phyloP scores from a whole-genome alignment of 2,888 invertebrate genomes.

The Siphlonurus alternatus region DNA sequence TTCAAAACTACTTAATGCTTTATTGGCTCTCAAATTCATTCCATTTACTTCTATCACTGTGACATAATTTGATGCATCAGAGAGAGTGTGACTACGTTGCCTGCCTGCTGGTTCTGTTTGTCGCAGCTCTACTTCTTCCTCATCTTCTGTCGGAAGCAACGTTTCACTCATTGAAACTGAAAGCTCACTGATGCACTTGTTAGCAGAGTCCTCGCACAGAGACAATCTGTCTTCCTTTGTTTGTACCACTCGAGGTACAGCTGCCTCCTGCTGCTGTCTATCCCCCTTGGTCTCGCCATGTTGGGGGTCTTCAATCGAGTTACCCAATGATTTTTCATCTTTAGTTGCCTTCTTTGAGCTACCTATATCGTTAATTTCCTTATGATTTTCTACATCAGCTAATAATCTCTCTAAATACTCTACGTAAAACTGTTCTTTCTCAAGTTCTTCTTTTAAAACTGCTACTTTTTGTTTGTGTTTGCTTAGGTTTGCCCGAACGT shows the following conservation, averaged over 20 bases:
- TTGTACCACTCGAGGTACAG: not conserved
- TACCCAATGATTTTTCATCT: slow-evolving; percentile 18
- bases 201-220: slow-evolving; percentile 25
- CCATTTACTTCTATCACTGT: slow-evolving; percentile 83
- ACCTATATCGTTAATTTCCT: slow-evolving; percentile 25
- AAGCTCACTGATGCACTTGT: slow-evolving; percentile 55
- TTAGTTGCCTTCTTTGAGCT: slow-evolving; percentile 21
- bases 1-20: not conserved
- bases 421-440: slow-evolving; percentile 80
- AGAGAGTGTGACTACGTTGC: slow-evolving; percentile 6
- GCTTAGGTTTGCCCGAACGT: slow-evolving; percentile 75
- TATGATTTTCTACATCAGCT: slow-evolving; percentile 71
- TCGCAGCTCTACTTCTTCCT: slow-evolving; percentile 22
- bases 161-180: slow-evolving; percentile 24
- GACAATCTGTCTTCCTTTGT: not conserved
- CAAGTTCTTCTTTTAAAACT: slow-evolving; percentile 65
- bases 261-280: not conserved
- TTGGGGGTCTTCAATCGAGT: not conserved
- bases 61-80: slow-evolving; percentile 49
- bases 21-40: slow-evolving; percentile 25
- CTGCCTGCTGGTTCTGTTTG: slow-evolving; percentile 21
- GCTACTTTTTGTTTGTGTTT: slow-evolving; percentile 78
- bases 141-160: slow-evolving; percentile 7
- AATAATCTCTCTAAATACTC: slow-evolving; percentile 52
- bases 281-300: not conserved